phyloP scores from a whole-genome alignment of 2,888 invertebrate genomes.

The Drosophila eohydei region DNA sequence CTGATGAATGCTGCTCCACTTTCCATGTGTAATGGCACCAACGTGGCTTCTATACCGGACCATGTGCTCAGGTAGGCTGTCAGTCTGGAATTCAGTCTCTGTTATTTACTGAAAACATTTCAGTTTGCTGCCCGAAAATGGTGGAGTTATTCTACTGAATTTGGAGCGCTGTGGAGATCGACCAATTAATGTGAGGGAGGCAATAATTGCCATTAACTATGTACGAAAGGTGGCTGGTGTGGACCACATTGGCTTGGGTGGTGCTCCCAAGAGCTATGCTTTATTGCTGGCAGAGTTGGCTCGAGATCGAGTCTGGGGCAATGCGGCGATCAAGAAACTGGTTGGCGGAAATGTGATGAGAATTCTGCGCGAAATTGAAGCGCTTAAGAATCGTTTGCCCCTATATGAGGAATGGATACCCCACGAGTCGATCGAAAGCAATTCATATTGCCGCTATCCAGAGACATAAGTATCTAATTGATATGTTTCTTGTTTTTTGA shows the following conservation, averaged over 20 bases:
- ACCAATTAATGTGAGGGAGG: slow-evolving; percentile 83
- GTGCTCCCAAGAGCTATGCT: slow-evolving; percentile 86
- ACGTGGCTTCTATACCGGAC: slow-evolving; percentile 92
- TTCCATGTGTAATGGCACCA: slow-evolving; percentile 88
- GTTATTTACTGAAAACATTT: background rate
- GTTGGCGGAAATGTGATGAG: slow-evolving; percentile 87
- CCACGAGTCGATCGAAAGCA: slow-evolving; percentile 86
- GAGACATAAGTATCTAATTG: slow-evolving; percentile 78
- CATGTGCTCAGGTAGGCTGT: slow-evolving; percentile 87
- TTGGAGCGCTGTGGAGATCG: slow-evolving; percentile 86
- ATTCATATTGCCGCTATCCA: slow-evolving; percentile 86
- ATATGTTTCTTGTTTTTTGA: background rate
- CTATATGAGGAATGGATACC: slow-evolving; percentile 87
- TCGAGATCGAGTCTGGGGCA: slow-evolving; percentile 87
- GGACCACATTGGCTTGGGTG: slow-evolving; percentile 88
- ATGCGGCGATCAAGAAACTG: slow-evolving; percentile 87
- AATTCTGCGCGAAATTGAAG: slow-evolving; percentile 86
- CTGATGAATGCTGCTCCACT: slow-evolving; percentile 89
- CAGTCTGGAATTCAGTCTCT: background rate
- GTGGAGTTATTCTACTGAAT: slow-evolving; percentile 88
- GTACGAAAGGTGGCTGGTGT: slow-evolving; percentile 88
- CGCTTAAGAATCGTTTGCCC: slow-evolving; percentile 84
- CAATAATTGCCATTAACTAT: slow-evolving; percentile 88
- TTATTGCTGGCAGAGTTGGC: slow-evolving; percentile 88
- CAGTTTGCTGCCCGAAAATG: slow-evolving; percentile 85